Conservation (phyloP, 2,888 invertebrate genomes). For the Zaprionus lineosus region DNA sequence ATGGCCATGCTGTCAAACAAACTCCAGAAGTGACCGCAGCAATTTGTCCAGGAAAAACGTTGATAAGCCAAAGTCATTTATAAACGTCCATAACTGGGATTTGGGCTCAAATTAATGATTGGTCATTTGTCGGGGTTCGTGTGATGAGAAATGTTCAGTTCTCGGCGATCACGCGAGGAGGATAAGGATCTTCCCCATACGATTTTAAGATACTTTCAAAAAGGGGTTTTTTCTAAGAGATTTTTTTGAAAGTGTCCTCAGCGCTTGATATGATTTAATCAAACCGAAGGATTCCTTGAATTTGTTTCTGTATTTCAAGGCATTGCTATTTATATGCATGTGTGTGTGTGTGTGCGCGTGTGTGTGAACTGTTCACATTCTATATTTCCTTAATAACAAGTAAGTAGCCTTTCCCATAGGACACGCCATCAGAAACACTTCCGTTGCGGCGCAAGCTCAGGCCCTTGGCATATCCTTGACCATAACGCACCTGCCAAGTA, state of each 20-base stretch:
- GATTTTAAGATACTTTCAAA: background rate
- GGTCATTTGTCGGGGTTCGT: slow-evolving; percentile 54
- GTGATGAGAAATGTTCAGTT: slow-evolving; percentile 18
- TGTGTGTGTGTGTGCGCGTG: too few species aligned
- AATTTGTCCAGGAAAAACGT: slow-evolving; percentile 58
- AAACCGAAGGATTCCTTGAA: too few species aligned
- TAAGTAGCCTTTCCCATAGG: slow-evolving; percentile 40
- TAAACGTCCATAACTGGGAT: slow-evolving; percentile 61
- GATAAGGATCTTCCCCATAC: background rate
- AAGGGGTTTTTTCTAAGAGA: background rate
- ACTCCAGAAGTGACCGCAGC: slow-evolving; percentile 55
- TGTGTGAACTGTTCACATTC: too few species aligned
- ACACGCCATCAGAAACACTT: slow-evolving; percentile 44
- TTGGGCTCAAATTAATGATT: slow-evolving; percentile 60
- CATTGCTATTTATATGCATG: too few species aligned
- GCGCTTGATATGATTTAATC: too few species aligned
- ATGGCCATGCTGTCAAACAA: slow-evolving; percentile 28
- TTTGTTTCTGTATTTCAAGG: too few species aligned
- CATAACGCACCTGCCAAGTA: slow-evolving; percentile 64
- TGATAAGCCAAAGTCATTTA: slow-evolving; percentile 58
- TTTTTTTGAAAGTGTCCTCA: too few species aligned
- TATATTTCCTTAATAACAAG: background rate
- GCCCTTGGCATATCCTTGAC: slow-evolving; percentile 44
- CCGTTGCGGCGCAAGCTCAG: slow-evolving; percentile 22
- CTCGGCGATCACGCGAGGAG: slow-evolving; percentile 19